Conservation (phyloP, 2,113 vertebrate genomes). For the Antechinus flavipes region DNA sequence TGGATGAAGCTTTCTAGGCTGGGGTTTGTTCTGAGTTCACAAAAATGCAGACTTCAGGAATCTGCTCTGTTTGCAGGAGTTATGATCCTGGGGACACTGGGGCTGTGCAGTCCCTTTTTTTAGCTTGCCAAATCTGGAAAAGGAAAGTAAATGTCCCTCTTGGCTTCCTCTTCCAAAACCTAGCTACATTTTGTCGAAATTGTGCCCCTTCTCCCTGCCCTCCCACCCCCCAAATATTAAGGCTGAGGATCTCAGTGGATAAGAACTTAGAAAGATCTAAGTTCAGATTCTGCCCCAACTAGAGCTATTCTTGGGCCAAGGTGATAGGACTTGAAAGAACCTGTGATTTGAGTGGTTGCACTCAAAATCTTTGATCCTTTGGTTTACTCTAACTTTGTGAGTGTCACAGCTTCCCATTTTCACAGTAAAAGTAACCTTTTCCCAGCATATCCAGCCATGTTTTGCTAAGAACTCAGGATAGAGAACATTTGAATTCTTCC, state of each 20-base stretch:
- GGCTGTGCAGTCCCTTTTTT: neutral
- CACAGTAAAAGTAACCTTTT: neutral
- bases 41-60: neutral
- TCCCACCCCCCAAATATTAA: too few species aligned
- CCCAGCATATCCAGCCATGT: neutral
- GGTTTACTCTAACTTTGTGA: neutral
- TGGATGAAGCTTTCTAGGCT: neutral
- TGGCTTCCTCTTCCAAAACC: neutral
- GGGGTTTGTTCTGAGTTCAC: neutral
- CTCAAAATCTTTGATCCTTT: neutral
- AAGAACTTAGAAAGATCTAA: neutral
- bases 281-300: neutral
- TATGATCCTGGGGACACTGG: neutral
- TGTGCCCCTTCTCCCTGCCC: neutral
- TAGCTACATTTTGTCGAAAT: neutral
- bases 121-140: constrained; percentile 4
- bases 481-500: neutral
- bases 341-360: neutral
- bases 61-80: neutral
- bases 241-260: neutral
- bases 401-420: neutral
- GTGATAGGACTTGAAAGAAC: neutral
- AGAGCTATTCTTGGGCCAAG: neutral
- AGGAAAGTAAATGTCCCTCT: neutral
- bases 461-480: neutral